These are phyloP conservation scores for Epistrophe grossulariae DNA, from an alignment of 2,888 invertebrate genomes.

Conservation along the genomic window DNA sequence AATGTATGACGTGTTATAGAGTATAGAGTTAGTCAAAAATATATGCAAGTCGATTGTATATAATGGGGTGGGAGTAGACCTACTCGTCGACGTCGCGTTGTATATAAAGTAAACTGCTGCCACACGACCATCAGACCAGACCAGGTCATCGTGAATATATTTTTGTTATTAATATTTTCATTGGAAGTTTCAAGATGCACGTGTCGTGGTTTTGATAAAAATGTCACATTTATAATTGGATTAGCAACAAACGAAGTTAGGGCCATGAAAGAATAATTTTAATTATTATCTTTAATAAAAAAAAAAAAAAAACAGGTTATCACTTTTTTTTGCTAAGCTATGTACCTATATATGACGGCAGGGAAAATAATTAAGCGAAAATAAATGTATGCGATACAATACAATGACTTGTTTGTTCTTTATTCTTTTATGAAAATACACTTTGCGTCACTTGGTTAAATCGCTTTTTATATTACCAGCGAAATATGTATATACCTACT, in stretches of 20 bases:
- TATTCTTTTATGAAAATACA: not conserved
- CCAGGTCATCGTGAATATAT: conserved; percentile 49
- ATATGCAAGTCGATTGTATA: conserved; percentile 22
- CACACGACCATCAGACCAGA: conserved; percentile 63
- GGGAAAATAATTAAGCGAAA: conserved; percentile 7
- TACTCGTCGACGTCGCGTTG: not conserved
- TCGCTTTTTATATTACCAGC: not conserved
- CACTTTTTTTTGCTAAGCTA: not conserved
- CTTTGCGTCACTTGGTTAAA: not conserved
- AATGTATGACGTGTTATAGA: conserved; percentile 36
- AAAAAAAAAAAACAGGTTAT: conserved; percentile 24
- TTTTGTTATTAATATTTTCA: conserved; percentile 78
- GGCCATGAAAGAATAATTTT: conserved; percentile 37
- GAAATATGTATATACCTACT: too few species aligned
- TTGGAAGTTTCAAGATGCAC: conserved; percentile 76
- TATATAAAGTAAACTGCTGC: conserved; percentile 38
- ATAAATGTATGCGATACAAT: not conserved
- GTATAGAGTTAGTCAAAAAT: conserved; percentile 41
- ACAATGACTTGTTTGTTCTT: not conserved
- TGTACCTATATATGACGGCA: not conserved
- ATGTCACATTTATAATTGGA: conserved; percentile 77
- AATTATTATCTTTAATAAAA: conserved; percentile 57
- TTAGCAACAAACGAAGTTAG: conserved; percentile 53
- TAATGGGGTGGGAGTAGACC: conserved; percentile 30
- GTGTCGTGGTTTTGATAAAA: conserved; percentile 79